Evolutionary conservation across 2,797 vertebrate species (phyloP).

Genomic region (Sitta carolinensis): DNA sequence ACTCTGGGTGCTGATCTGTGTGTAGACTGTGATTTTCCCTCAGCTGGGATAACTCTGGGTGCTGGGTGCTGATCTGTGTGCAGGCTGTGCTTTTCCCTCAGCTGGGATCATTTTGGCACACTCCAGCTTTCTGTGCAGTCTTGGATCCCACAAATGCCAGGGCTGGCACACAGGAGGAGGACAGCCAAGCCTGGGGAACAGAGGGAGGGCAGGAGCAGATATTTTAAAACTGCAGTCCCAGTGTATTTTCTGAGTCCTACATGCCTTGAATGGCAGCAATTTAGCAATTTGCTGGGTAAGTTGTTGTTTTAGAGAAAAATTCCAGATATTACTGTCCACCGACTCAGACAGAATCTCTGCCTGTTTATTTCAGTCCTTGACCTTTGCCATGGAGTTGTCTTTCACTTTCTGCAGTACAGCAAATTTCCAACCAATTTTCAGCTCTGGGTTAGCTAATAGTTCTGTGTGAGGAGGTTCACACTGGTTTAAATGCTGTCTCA

Average conservation of each 20-base stretch:
- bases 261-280: not conserved
- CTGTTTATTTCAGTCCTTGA: not conserved
- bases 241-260: not conserved
- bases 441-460: not conserved
- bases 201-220: not conserved
- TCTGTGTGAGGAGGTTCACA: not conserved
- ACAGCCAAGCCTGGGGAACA: not conserved
- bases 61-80: not conserved
- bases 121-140: not conserved
- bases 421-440: not conserved
- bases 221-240: not conserved
- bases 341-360: not conserved
- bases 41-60: not conserved
- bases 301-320: not conserved
- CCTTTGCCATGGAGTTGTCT: not conserved
- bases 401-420: not conserved
- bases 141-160: not conserved
- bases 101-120: fast-evolving
- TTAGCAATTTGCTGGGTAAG: not conserved
- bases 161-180: not conserved
- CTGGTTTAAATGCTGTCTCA: not conserved
- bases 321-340: not conserved
- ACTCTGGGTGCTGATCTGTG: not conserved
- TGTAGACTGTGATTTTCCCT: not conserved
- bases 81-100: not conserved